Evolutionary conservation across 2,797 vertebrate genomes (phyloP).

Genomic region (Macropus fuliginosus): DNA sequence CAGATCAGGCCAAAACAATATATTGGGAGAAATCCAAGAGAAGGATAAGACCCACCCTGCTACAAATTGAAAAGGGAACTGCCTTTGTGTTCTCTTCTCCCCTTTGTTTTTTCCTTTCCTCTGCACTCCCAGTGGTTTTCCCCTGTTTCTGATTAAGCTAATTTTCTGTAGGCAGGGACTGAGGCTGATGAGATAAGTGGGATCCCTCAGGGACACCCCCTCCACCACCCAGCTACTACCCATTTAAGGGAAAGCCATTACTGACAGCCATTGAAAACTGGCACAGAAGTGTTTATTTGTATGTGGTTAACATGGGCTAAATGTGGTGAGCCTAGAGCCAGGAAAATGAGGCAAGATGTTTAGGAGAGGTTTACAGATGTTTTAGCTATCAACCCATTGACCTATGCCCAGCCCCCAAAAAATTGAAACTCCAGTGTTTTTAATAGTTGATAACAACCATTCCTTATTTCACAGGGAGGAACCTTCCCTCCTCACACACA

Average conservation of each 20-base stretch:
- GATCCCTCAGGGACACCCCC: neutral
- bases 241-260: neutral
- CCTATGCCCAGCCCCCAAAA: slow-evolving; percentile 29
- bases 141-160: neutral
- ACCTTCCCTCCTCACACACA: neutral
- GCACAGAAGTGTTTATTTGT: neutral
- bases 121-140: neutral
- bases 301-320: neutral
- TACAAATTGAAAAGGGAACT: neutral
- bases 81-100: neutral
- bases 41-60: neutral
- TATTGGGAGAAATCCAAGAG: neutral
- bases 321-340: neutral
- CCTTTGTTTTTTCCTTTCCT: neutral
- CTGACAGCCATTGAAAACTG: neutral
- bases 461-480: slow-evolving; percentile 48
- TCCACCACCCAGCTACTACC: neutral
- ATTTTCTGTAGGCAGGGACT: neutral
- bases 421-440: slow-evolving; percentile 45
- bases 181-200: neutral
- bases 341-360: slow-evolving; percentile 16
- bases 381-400: slow-evolving; percentile 36
- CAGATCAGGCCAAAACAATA: neutral
- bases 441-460: slow-evolving; percentile 35
- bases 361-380: slow-evolving; percentile 35